phyloP scores from a whole-genome alignment of 1,140 invertebrate species.

The Xylocopa sonorina region DNA sequence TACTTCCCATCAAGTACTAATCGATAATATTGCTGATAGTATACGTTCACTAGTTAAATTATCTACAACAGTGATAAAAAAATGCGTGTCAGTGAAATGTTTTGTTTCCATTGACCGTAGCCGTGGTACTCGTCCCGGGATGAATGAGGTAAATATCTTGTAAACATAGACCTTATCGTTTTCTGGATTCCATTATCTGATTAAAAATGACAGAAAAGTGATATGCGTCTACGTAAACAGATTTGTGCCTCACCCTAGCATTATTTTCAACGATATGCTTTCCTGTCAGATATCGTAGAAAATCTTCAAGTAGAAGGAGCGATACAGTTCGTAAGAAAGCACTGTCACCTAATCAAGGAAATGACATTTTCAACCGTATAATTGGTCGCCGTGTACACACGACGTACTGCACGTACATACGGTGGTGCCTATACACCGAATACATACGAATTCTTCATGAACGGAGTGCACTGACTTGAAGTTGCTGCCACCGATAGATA shows the following conservation, averaged over 20 bases:
- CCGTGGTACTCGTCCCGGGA: background rate
- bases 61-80: background rate
- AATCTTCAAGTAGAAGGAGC: background rate
- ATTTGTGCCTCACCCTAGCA: constrained; percentile 54
- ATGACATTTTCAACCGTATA: constrained; percentile 42
- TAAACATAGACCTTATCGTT: background rate
- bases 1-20: background rate
- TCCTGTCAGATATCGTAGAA: constrained; percentile 14
- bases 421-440: constrained; percentile 12
- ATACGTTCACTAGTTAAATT: background rate
- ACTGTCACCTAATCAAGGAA: constrained; percentile 46
- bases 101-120: background rate
- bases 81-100: background rate
- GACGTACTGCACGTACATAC: background rate
- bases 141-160: background rate
- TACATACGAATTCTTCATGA: constrained; percentile 29
- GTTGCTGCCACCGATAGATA: constrained; percentile 42
- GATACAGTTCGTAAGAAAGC: constrained; percentile 18
- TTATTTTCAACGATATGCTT: constrained; percentile 31
- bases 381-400: constrained; percentile 15
- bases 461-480: constrained; percentile 52
- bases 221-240: constrained; percentile 26
- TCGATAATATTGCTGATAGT: background rate
- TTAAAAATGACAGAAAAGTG: constrained; percentile 17
- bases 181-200: constrained; percentile 34